Percentiles rank a stretch among this genome's conserved stretches.
phyloP scores from a whole-genome alignment of 2,888 invertebrate species.

The Agonopterix heracliana region DNA sequence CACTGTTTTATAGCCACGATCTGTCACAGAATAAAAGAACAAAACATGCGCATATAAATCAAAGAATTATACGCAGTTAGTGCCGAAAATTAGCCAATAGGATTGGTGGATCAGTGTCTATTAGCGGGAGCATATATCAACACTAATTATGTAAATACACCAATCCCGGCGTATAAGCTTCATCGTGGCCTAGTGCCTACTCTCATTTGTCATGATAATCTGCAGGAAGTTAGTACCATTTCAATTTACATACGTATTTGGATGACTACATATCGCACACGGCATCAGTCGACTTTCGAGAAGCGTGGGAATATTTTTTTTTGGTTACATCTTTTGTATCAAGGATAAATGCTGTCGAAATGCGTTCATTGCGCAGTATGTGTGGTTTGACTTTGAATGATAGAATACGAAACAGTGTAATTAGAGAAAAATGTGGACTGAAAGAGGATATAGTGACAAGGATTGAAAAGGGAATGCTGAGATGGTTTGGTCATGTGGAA shows the following conservation, averaged over 20 bases:
- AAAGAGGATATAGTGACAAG: too few species aligned
- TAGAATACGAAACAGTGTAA: too few species aligned
- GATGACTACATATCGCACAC: not conserved
- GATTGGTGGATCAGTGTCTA: constrained; percentile 25
- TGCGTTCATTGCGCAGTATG: too few species aligned
- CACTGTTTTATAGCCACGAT: too few species aligned
- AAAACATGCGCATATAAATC: not conserved
- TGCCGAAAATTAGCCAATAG: not conserved
- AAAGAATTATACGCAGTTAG: not conserved
- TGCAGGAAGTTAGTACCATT: constrained; percentile 47
- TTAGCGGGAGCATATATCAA: constrained; percentile 35
- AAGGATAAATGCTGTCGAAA: too few species aligned
- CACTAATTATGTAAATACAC: constrained; percentile 42
- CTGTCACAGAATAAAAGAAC: not conserved
- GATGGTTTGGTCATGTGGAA: too few species aligned
- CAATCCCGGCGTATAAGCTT: constrained; percentile 27
- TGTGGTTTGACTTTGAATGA: too few species aligned
- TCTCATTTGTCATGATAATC: constrained; percentile 59
- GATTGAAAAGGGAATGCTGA: too few species aligned
- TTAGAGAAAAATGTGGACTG: too few species aligned
- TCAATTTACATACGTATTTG: constrained; percentile 31
- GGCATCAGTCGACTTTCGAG: not conserved
- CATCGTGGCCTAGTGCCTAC: constrained; percentile 20
- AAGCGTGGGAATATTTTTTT: not conserved
- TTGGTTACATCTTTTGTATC: too few species aligned